Evolutionary conservation across 2,888 invertebrate species (phyloP).

Genomic region (Sesia apiformis): DNA sequence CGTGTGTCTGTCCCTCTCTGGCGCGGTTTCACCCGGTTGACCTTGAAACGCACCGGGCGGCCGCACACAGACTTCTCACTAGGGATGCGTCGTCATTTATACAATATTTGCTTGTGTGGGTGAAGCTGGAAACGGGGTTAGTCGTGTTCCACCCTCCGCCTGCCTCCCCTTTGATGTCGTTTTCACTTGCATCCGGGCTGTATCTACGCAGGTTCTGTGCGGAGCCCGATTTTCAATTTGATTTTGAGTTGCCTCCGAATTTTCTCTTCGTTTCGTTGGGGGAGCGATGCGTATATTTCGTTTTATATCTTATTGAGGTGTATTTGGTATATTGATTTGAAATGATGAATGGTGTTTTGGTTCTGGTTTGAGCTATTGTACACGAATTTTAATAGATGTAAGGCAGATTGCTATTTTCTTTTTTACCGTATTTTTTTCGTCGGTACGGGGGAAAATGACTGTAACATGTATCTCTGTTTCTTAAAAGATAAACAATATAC

Average conservation of each 20-base stretch:
- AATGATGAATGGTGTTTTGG: no score
- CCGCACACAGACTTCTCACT: conserved; percentile 39
- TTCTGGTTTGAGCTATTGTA: no score
- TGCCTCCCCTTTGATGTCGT: conserved; percentile 37
- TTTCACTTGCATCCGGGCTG: conserved; percentile 67
- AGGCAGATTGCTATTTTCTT: no score
- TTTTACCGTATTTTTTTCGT: no score
- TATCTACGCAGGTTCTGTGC: conserved; percentile 21
- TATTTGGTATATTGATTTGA: no score
- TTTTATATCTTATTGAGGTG: no score
- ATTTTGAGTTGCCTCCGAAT: conserved; percentile 39
- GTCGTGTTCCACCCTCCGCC: conserved; percentile 33
- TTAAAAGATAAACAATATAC: no score
- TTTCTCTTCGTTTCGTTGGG: conserved; percentile 5
- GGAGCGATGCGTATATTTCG: neutral
- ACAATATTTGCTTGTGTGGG: conserved; percentile 17
- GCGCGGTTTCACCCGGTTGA: conserved; percentile 41
- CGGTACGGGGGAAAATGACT: no score
- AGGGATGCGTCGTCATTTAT: conserved; percentile 41
- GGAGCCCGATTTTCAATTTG: conserved; percentile 53
- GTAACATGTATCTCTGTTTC: no score
- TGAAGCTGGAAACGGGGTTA: conserved; percentile 56
- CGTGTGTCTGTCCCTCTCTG: conserved; percentile 41
- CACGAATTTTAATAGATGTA: no score
- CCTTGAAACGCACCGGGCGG: conserved; percentile 57